Evolutionary conservation across 2,797 vertebrate genomes (phyloP).

Genomic region (Acrossocheilus wenchowensis): DNA sequence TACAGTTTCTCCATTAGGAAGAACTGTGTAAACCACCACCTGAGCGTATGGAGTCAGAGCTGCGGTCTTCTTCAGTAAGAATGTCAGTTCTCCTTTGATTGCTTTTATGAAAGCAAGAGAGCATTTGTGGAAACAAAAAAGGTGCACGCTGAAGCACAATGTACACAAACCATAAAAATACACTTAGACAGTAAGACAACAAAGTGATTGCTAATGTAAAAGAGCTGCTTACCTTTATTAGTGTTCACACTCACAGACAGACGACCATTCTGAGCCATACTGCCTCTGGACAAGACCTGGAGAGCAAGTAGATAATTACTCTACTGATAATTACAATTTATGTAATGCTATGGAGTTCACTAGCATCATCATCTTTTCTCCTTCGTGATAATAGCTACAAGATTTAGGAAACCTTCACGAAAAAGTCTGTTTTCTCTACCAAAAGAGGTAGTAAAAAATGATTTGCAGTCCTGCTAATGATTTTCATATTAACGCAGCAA

Average conservation of each 20-base stretch:
- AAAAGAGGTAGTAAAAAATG: neutral
- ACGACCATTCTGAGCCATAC: conserved; percentile 70
- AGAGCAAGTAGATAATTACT: conserved; percentile 4
- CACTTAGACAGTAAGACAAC: neutral
- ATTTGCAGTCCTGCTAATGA: neutral
- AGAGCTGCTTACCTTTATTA: conserved; percentile 70
- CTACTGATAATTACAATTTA: neutral
- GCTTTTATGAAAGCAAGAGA: conserved; percentile 65
- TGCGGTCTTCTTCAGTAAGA: conserved; percentile 68
- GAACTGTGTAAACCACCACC: conserved; percentile 80
- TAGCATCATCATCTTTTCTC: neutral
- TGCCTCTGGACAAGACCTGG: conserved; percentile 86
- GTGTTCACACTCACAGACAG: conserved; percentile 67
- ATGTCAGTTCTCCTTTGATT: conserved; percentile 74
- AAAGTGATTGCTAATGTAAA: neutral
- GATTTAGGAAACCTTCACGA: neutral
- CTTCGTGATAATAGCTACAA: neutral
- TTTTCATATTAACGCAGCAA: neutral
- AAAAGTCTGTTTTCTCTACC: neutral
- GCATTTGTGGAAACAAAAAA: neutral
- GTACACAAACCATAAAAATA: neutral
- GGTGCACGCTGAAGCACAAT: neutral
- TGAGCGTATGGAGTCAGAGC: conserved; percentile 81
- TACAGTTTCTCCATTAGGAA: conserved; percentile 77
- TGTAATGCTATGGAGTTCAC: neutral